phyloP scores from a whole-genome alignment of 37 sponge, comb jelly and placozoan species.

The Bolinopsis microptera region DNA sequence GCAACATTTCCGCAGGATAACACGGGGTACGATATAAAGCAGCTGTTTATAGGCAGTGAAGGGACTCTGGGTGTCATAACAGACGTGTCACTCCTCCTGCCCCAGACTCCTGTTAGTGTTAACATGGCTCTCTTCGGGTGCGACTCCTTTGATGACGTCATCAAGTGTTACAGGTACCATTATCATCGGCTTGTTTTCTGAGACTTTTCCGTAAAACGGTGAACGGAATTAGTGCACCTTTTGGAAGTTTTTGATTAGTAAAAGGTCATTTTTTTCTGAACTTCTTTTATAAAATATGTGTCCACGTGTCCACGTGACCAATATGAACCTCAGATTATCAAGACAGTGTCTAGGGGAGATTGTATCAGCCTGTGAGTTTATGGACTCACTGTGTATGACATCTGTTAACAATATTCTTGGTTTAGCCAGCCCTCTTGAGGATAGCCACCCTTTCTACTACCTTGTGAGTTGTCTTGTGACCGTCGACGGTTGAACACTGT shows the following conservation, averaged over 20 bases:
- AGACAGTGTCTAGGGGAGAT: slow-evolving; percentile 82
- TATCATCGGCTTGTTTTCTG: not conserved
- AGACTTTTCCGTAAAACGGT: not conserved
- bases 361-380: slow-evolving; percentile 92
- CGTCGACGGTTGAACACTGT: no score
- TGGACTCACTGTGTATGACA: slow-evolving; percentile 76
- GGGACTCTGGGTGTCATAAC: slow-evolving; percentile 95
- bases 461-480: slow-evolving; percentile 44
- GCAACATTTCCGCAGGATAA: no score
- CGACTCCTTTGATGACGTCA: slow-evolving; percentile 75
- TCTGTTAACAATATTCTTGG: slow-evolving; percentile 74
- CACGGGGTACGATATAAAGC: slow-evolving; percentile 94
- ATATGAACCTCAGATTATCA: slow-evolving; percentile 40
- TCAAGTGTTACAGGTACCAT: slow-evolving; percentile 63
- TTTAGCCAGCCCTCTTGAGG: slow-evolving; percentile 72
- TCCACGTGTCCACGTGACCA: no score
- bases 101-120: slow-evolving; percentile 76
- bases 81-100: slow-evolving; percentile 78
- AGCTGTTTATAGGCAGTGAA: slow-evolving; percentile 96
- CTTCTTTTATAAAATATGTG: no score
- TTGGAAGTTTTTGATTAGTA: not conserved
- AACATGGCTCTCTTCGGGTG: slow-evolving; percentile 88
- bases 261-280: no score
- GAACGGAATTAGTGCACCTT: not conserved
- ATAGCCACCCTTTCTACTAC: slow-evolving; percentile 76